Evolutionary conservation across 2,888 invertebrate genomes (phyloP), one percentile per base, ranked within the genome.

Genomic region (Eupeodes latifasciatus): DNA sequence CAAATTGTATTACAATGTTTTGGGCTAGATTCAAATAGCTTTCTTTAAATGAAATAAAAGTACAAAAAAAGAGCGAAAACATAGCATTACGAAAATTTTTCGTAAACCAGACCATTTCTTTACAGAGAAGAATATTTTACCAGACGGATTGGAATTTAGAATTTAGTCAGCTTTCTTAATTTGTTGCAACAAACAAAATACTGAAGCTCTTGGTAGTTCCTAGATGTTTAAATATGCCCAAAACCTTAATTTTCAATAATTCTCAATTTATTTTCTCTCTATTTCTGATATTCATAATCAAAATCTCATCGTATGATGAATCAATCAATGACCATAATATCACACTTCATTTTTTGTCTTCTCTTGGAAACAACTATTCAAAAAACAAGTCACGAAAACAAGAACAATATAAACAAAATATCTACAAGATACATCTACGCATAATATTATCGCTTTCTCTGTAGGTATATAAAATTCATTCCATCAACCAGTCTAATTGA

Each of bases 381-480:
- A 71, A 55, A 72, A 59, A 72, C 57, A 27, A 72, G 57, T 59
- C 72, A 59, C 57, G 57, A 59, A 72, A 72, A 72, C 11, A 72
- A 57, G 59, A 72, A 72, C 47, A 72, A 59, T 69, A 55, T 55
- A 55, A 36, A 71, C 55, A 40, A 69, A 69, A 69, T 69, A 69
- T 69, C 69, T 10, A 55, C 44, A 72, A 44, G 44, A 72, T 61
- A 69, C 44, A 51, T 57, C 44, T 51, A 81, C 72, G 51, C 67
- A 75, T 81, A 67, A 81, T 36, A 72, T 82, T 71, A 49, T 77
- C 66, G 81, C 81, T 81, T 85, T 85, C 82, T 77, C 81, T 69
- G 64, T 67, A 49, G 62, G 64, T 67, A 49, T 72, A 62, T 67
- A 19, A 27, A 53, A 62, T 36, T 67, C 69, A 78, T 27, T 72